Evolutionary conservation across 2,888 invertebrate genomes (phyloP).

Genomic region (Icerya purchasi): DNA sequence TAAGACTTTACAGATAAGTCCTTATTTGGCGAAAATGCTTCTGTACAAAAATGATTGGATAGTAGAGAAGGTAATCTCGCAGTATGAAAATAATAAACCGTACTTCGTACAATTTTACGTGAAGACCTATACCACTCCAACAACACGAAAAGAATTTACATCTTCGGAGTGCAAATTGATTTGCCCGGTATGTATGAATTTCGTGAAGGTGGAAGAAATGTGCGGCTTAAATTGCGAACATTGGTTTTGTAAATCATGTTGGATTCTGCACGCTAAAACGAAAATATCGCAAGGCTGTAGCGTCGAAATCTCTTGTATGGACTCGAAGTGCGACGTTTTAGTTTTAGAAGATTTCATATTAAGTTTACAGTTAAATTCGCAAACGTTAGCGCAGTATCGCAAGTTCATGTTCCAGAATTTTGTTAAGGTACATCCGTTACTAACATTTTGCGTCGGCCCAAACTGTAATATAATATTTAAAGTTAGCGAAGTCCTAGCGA

Average conservation of each 20-base stretch:
- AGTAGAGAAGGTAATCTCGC: slow-evolving; percentile 53
- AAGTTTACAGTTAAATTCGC: slow-evolving; percentile 57
- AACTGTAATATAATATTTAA: slow-evolving; percentile 81
- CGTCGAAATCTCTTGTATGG: slow-evolving; percentile 88
- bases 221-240: slow-evolving; percentile 73
- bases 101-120: slow-evolving; percentile 25
- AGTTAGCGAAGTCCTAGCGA: slow-evolving; percentile 59
- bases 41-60: slow-evolving; percentile 81
- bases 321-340: slow-evolving; percentile 73
- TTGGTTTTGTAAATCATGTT: slow-evolving; percentile 86
- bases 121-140: slow-evolving; percentile 35
- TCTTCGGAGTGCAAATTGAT: slow-evolving; percentile 7
- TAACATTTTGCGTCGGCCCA: slow-evolving; percentile 85
- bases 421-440: slow-evolving; percentile 75
- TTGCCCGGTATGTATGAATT: slow-evolving; percentile 62
- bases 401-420: slow-evolving; percentile 90
- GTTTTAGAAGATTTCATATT: slow-evolving; percentile 93
- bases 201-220: slow-evolving; percentile 45
- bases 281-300: slow-evolving; percentile 73
- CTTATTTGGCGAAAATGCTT: slow-evolving; percentile 80
- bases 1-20: slow-evolving; percentile 54
- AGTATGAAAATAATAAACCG: slow-evolving; percentile 43
- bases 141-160: slow-evolving; percentile 21
- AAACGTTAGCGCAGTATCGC: slow-evolving; percentile 76
- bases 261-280: slow-evolving; percentile 88